A percentile compares a stretch with the other conserved stretches of the same genome.
Evolutionary conservation across 2,797 vertebrate species (phyloP).

Genomic region (Schizothorax lantsangensis): DNA sequence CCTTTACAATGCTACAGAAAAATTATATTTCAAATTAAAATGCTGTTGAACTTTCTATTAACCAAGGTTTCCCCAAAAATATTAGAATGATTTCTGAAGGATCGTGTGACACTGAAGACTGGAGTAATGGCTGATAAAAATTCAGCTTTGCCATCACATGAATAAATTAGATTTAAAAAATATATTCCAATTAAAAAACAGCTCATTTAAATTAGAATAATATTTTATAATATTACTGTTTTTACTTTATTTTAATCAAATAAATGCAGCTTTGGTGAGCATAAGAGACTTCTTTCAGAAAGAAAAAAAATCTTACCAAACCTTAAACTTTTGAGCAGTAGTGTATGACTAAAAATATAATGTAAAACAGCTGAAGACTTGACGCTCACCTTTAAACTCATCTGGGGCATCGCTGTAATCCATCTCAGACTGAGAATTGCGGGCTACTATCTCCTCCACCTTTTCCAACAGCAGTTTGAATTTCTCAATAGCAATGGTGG

Average conservation of each 20-base stretch:
- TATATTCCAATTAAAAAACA: too few relatives aligned
- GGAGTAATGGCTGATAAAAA: background rate
- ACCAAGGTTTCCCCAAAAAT: background rate
- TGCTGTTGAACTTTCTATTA: background rate
- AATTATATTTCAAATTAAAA: background rate
- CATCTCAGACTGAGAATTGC: slow-evolving; percentile 96
- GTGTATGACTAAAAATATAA: background rate
- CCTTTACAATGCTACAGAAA: background rate
- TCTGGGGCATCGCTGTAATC: slow-evolving; percentile 98
- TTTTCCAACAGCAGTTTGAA: slow-evolving; percentile 97
- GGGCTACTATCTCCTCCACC: slow-evolving; percentile 97
- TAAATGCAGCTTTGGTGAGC: background rate
- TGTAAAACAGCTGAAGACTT: too few relatives aligned
- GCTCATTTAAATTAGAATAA: too few relatives aligned
- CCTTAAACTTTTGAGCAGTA: background rate
- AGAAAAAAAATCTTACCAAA: background rate
- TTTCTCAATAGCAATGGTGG: slow-evolving; percentile 98
- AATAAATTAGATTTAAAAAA: background rate
- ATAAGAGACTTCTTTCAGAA: background rate
- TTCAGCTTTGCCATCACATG: background rate
- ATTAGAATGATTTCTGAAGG: background rate
- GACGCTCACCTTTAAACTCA: slow-evolving; percentile 90
- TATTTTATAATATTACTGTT: background rate
- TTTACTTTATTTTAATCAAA: background rate
- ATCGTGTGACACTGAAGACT: background rate